Evolutionary conservation across 2,113 vertebrate species (phyloP).

Genomic region (Fulmarus glacialis): DNA sequence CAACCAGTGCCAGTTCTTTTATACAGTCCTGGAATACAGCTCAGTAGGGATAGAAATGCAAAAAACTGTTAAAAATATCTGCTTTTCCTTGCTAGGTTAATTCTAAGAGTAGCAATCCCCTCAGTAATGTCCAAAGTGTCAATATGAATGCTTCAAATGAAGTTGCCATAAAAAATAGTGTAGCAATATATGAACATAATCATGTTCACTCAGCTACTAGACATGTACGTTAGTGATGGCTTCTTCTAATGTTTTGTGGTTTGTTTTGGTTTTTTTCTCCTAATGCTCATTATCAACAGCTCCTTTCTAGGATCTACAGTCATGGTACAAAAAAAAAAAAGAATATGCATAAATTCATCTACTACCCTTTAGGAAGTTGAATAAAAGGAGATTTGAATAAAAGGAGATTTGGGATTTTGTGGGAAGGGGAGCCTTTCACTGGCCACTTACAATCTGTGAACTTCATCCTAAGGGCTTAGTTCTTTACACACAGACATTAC

Average conservation of each 20-base stretch:
- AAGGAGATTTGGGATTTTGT: neutral
- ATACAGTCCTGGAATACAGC: neutral
- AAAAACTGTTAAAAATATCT: neutral
- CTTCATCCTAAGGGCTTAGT: neutral
- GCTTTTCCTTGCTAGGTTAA: neutral
- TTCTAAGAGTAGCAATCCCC: neutral
- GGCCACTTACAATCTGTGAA: neutral
- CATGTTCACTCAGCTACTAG: neutral
- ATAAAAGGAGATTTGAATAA: neutral
- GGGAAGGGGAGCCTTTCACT: fast-evolving
- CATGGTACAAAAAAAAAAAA: neutral
- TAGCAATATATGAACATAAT: neutral
- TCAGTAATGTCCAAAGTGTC: neutral
- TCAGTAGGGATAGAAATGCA: neutral
- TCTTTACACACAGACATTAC: neutral
- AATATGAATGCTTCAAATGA: neutral
- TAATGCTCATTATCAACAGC: neutral
- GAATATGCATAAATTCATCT: neutral
- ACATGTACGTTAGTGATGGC: neutral
- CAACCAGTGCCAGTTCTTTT: neutral
- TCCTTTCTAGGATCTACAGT: neutral
- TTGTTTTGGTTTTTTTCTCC: neutral
- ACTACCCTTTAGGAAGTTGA: too few species aligned
- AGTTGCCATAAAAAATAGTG: neutral
- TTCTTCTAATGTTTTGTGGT: neutral